Evolutionary conservation across 2,113 vertebrate genomes (phyloP).

Genomic region (Pseudorectes ferrugineus): DNA sequence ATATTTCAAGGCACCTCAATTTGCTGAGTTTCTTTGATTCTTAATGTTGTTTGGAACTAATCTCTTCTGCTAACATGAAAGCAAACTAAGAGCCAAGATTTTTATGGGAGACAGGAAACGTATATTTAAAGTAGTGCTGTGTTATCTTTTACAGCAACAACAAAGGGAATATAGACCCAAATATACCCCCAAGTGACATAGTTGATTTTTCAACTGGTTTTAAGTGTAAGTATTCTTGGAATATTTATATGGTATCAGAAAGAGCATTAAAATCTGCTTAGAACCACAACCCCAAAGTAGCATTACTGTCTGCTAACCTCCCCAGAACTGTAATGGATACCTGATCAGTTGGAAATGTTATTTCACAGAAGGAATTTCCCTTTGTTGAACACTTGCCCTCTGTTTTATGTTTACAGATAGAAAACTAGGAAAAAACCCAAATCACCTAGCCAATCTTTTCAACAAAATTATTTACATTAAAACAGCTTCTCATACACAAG

Average conservation of each 20-base stretch:
- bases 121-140: conserved; percentile 17
- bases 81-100: conserved; percentile 43
- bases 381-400: neutral
- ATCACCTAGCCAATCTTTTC: neutral
- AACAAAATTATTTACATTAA: neutral
- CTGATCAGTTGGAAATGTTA: neutral
- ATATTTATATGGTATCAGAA: neutral
- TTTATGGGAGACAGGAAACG: conserved; percentile 8
- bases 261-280: neutral
- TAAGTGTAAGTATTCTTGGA: conserved; percentile 2
- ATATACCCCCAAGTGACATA: neutral
- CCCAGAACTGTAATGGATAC: neutral
- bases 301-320: neutral
- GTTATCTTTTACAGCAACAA: conserved; percentile 33
- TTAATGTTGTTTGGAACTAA: conserved; percentile 48
- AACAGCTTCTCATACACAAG: neutral
- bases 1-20: conserved; percentile 37
- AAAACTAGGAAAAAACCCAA: neutral
- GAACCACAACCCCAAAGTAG: neutral
- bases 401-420: neutral
- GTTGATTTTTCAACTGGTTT: neutral
- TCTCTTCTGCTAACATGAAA: conserved; percentile 49
- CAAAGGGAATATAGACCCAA: conserved; percentile 29
- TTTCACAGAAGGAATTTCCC: neutral
- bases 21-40: conserved; percentile 44